Evolutionary conservation across 1,140 invertebrate species (phyloP).

Genomic region (Cherax quadricarinatus): DNA sequence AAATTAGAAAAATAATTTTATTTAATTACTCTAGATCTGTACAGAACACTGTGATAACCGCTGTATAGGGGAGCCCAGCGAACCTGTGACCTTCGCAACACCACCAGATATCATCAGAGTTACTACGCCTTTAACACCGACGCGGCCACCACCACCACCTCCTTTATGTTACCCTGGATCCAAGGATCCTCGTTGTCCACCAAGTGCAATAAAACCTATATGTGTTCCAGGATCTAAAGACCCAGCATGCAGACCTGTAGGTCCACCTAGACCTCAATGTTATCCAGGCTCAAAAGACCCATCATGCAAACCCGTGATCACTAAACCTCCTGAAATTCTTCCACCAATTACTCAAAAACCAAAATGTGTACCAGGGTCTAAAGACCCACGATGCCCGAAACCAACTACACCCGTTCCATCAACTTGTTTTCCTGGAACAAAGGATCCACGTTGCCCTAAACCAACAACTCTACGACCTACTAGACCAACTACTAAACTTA

Average conservation of each 20-base stretch:
- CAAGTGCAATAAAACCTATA: neutral
- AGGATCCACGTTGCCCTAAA: constrained; percentile 65
- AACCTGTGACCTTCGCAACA: constrained; percentile 41
- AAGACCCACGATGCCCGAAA: constrained; percentile 42
- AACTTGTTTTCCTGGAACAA: neutral
- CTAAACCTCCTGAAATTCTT: neutral
- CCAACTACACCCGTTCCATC: constrained; percentile 45
- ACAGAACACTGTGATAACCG: constrained; percentile 72
- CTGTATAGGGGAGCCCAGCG: constrained; percentile 53
- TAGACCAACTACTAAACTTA: neutral
- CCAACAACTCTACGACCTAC: neutral
- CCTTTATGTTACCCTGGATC: constrained; percentile 48
- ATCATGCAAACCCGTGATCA: neutral
- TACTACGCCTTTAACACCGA: constrained; percentile 37
- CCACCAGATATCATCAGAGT: constrained; percentile 30
- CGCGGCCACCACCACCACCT: constrained; percentile 30
- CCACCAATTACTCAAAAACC: neutral
- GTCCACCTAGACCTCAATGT: constrained; percentile 7
- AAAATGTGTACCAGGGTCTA: constrained; percentile 51
- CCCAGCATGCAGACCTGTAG: neutral
- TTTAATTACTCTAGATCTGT: constrained; percentile 61
- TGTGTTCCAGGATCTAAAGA: constrained; percentile 30
- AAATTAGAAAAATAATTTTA: neutral
- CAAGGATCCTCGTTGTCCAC: constrained; percentile 34
- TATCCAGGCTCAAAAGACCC: constrained; percentile 10